phyloP scores from a whole-genome alignment of 2,797 vertebrate genomes.

The Caiman crocodilus region DNA sequence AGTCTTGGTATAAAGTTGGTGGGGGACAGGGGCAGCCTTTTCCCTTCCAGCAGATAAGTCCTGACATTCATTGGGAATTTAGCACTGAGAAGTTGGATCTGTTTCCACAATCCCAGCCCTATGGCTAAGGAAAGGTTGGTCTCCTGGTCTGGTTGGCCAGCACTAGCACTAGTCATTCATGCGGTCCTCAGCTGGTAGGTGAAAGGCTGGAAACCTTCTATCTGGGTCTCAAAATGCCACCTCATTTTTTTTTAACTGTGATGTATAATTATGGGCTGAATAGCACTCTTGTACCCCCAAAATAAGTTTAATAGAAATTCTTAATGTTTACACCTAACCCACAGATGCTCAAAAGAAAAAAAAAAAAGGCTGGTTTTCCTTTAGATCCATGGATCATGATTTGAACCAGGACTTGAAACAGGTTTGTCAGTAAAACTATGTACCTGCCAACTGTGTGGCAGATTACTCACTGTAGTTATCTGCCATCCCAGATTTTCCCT shows the following conservation, averaged over 20 bases:
- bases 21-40: too few species aligned
- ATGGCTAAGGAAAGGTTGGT: not conserved
- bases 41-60: not conserved
- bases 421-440: not conserved
- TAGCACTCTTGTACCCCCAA: not conserved
- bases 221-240: not conserved
- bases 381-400: not conserved
- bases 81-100: not conserved
- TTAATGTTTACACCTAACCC: not conserved
- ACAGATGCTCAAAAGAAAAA: not conserved
- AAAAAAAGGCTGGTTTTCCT: not conserved
- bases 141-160: not conserved
- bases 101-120: not conserved
- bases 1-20: not conserved
- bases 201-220: not conserved
- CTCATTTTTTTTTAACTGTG: not conserved
- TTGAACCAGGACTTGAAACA: not conserved
- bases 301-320: not conserved
- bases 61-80: not conserved
- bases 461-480: not conserved
- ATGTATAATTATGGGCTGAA: not conserved
- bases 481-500: not conserved
- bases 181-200: not conserved
- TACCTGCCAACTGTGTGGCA: fast-evolving
- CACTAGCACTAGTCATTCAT: not conserved